Conservation (phyloP, 2,797 vertebrate species). For the Sylvia borin region DNA sequence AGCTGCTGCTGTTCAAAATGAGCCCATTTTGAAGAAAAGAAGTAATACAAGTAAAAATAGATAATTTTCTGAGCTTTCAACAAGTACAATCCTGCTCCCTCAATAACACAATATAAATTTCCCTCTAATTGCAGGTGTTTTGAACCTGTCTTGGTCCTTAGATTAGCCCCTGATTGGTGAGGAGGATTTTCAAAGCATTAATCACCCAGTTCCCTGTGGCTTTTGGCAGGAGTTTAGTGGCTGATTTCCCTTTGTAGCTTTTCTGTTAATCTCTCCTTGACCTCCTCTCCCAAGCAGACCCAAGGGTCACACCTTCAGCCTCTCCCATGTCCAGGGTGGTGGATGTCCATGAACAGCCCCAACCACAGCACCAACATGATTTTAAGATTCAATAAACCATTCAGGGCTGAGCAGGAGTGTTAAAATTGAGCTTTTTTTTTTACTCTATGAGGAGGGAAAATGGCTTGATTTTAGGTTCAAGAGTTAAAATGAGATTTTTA, state of each 20-base stretch:
- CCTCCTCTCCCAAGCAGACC: background rate
- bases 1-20: background rate
- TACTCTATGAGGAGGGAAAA: background rate
- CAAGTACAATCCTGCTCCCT: background rate
- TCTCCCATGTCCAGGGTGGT: background rate
- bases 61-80: background rate
- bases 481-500: background rate
- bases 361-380: rapidly evolving
- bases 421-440: background rate
- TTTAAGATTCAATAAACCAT: background rate
- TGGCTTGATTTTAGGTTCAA: background rate
- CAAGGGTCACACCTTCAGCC: background rate
- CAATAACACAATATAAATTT: background rate
- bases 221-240: background rate
- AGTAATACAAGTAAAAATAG: background rate
- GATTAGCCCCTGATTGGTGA: background rate
- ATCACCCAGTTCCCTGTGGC: background rate
- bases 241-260: conserved; percentile 15
- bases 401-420: background rate
- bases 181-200: conserved; percentile 7
- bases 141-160: background rate
- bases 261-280: background rate
- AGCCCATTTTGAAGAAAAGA: background rate
- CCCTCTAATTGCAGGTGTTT: background rate
- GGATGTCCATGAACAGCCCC: background rate